Evolutionary conservation across 2,888 invertebrate species (phyloP), one percentile per base, ranked within the genome.

Genomic region (Arrhopalites spinosus): DNA sequence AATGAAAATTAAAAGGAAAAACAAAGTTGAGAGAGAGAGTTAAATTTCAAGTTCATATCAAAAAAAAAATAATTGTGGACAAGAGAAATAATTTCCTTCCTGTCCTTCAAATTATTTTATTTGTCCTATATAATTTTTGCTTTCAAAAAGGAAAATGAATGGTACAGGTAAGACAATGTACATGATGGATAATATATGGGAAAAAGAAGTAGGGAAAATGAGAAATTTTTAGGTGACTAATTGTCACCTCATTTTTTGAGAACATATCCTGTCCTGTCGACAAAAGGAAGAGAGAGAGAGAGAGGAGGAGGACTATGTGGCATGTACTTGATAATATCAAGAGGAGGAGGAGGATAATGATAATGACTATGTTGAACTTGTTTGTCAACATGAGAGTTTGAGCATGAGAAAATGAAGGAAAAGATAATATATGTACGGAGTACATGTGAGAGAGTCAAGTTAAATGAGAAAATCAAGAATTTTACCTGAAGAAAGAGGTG

Each of bases 401-500:
- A n/a, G 50, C 20, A 8, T 50, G 50, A 15, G 20, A 50, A 50
- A 50, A 50, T 15, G 20, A 17, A 50, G 20, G 50, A 53, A 53
- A 5, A 50, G n/a, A 50, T 8, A 50, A 17, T n/a, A 50, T n/a
- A 17, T 50, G 50, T n/a, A n/a, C 15, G 50, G 3, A 50, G 2
- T 13, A n/a, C 17, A 50, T 50, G 50, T 3, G n/a, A n/a, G 50
- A 50, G n/a, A n/a, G 50, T 3, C 7, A 50, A 69, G 25, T 7
- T 5, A 47, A 69, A 27, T 17, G 17, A 50, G 15, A n/a, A n/a
- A n/a, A n/a, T 13, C 15, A 11, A 7, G 11, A 7, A 36, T 30
- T 29, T 77, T 77, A 83, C 83, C 83, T 83, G 82, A 83, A 82
- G 81, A 82, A 83, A 78, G 80, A 80, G 68, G 83, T 82, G 78